These are phyloP conservation scores for Scomber japonicus DNA, from an alignment of 2,113 vertebrate genomes.

Conservation along the genomic window DNA sequence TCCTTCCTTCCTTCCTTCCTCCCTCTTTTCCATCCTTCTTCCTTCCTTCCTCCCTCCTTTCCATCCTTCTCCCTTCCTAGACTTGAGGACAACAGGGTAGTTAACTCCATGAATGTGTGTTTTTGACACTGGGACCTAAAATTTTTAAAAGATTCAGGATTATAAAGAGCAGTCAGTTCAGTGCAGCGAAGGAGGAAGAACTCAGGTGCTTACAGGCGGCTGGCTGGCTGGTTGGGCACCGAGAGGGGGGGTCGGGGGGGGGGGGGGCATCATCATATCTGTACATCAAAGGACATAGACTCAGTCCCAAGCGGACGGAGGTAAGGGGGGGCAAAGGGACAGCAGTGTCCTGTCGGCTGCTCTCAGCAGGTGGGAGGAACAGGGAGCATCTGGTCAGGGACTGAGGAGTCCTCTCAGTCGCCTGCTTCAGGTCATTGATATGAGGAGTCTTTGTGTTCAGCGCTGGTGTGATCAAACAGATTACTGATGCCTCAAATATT, in stretches of 20 bases:
- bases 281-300: slow-evolving; percentile 49
- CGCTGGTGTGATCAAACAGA: slow-evolving; percentile 8
- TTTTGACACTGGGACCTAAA: slow-evolving; percentile 2
- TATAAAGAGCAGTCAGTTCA: background rate
- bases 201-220: slow-evolving; percentile 34
- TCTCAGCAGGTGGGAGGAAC: slow-evolving; percentile 44
- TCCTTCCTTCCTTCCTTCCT: too few species aligned
- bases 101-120: too few species aligned
- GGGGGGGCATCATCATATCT: slow-evolving; percentile 11
- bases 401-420: background rate
- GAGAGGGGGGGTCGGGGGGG: too few species aligned
- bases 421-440: background rate
- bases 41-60: too few species aligned
- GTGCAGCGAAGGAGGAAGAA: background rate
- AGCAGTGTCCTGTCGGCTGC: slow-evolving; percentile 22
- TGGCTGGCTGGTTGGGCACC: slow-evolving; percentile 6
- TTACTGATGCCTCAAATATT: background rate
- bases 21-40: too few species aligned
- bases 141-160: background rate
- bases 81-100: too few species aligned
- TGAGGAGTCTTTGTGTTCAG: slow-evolving; percentile 17
- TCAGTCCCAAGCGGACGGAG: slow-evolving; percentile 9
- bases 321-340: slow-evolving; percentile 1
- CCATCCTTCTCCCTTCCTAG: too few species aligned
- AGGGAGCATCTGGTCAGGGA: slow-evolving; percentile 37